Base-by-base conservation (phyloP, 2,888 invertebrate genomes). In the Tinea pellionella region DNA sequence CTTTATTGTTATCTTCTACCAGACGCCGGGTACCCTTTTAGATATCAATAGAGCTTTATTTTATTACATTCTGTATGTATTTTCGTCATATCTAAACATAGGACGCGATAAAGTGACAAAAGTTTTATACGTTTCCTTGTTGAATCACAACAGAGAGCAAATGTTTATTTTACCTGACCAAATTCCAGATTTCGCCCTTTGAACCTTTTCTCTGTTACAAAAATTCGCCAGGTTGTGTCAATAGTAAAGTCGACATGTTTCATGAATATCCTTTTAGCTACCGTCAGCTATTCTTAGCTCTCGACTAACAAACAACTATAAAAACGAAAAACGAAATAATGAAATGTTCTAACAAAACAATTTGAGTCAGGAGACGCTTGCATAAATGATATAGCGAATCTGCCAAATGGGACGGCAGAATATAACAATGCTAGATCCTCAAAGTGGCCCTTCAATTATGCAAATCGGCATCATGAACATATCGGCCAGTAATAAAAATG, bases 401-500 rank as follows among this genome's bases (percentile, higher is more conserved):
- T 86, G 85, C 85, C 87, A 86, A 87, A 87, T 86, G 87, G 82
- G 74, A 78, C 79, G 87, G 83, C 81, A 79, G 76, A 85, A 77
- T 82, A 83, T 87, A 87, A 87, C 87, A 87, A 87, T 82, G 86
- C 76, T 80, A 80, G 83, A 80, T 79, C 74, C 75, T 83, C 80
- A 78, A 83, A 86, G 85, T 86, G 83, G 78, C 78, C 82, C 82
- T 88, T 88, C 87, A 88, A 88, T 88, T 88, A 88, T 88, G 88
- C 86, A 88, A 88, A 88, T 88, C 80, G 80, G 75, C 79, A 75
- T 77, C 65, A 72, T 80, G 72, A 79, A 80, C 80, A 78, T n/a
- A n/a, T 77, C 78, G 79, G 78, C 81, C 79, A 70, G 85, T 85
- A 86, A 86, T 82, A 83, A 81, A 86, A 86, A 84, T 85, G 82